These are phyloP conservation scores for Eutrigla gurnardus DNA, from an alignment of 2,797 vertebrate genomes.

Conservation along the genomic window DNA sequence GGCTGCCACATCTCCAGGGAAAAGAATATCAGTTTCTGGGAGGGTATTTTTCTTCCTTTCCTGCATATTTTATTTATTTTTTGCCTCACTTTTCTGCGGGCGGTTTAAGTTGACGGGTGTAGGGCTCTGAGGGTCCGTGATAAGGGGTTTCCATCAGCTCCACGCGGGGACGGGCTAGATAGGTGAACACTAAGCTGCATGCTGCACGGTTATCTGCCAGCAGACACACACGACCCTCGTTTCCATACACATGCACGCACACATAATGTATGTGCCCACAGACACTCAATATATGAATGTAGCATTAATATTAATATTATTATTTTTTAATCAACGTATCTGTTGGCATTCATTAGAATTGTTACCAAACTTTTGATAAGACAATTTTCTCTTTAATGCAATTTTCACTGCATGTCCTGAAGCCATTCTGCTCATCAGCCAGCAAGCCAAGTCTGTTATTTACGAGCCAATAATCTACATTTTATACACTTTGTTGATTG, in stretches of 20 bases:
- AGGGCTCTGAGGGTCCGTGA: conserved; percentile 74
- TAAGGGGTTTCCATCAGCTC: conserved; percentile 77
- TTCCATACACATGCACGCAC: conserved; percentile 10
- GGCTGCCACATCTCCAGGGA: conserved; percentile 27
- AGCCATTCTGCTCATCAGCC: background rate
- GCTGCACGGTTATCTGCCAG: conserved; percentile 69
- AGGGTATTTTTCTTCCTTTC: conserved; percentile 20
- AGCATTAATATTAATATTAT: background rate
- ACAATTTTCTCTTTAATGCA: no score
- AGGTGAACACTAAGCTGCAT: conserved; percentile 69
- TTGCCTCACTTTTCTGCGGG: conserved; percentile 52
- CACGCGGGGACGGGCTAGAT: conserved; percentile 60
- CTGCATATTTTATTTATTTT: conserved; percentile 54
- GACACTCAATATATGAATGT: conserved; percentile 7
- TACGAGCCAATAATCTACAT: background rate
- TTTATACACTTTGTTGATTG: conserved; percentile 15
- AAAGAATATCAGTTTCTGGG: conserved; percentile 31
- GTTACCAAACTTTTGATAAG: background rate
- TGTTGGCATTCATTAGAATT: background rate
- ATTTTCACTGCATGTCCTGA: background rate
- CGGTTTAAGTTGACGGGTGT: conserved; percentile 55
- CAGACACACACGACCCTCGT: conserved; percentile 45
- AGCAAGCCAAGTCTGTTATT: background rate
- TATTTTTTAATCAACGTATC: background rate
- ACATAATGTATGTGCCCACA: background rate